Base-by-base conservation (phyloP, 2,113 vertebrate species). In the Caloenas nicobarica region DNA sequence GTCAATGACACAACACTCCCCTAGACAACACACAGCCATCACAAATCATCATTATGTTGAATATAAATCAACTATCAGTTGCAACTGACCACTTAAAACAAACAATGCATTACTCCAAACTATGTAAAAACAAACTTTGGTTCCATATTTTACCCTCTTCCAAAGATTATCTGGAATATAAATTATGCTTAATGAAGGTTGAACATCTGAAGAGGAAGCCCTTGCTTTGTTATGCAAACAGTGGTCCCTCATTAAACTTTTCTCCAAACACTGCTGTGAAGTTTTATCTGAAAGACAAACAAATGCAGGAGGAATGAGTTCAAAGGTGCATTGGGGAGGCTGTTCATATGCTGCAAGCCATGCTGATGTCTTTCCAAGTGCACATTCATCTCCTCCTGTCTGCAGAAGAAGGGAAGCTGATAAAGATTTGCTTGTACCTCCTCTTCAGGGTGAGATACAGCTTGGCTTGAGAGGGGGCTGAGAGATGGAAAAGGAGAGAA, bases 271-370 rank as follows among this genome's bases (percentile, higher is more conserved):
- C 16, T 94, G 89, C 94, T 91, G 62, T 94, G 83, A 85, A 90
- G 93, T 97, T 97, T 97, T 97, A 97, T 98, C 97, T 97, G 84
- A 44, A 97, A 97, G 93, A 96, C 97, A 98, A 98, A 97, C 96
- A 98, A 97, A 97, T 95, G 57, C 54, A 83, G 81, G 68, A 66
- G 91, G 95, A 88, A 93, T 76, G 93, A 90, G 88, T 96, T 96
- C 93, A 76, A 86, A 95, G 90, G 94, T 93, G 70, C 84, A 81
- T 9, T 1, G 11, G 54, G 70, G 93, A 85, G 80, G 65, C 46
- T 48, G 11, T 44, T 90, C 89, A 54, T 90, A 85, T 51, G 71
- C 86, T 93, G 33, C 36, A 81, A 91, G 72, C 70, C 33, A 50
- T 29, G 56, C 76, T 3, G 6, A 58, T 42, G 81, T 68, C 82